Base-by-base conservation (phyloP, 2,113 vertebrate genomes). In the Melanerpes formicivorus region DNA sequence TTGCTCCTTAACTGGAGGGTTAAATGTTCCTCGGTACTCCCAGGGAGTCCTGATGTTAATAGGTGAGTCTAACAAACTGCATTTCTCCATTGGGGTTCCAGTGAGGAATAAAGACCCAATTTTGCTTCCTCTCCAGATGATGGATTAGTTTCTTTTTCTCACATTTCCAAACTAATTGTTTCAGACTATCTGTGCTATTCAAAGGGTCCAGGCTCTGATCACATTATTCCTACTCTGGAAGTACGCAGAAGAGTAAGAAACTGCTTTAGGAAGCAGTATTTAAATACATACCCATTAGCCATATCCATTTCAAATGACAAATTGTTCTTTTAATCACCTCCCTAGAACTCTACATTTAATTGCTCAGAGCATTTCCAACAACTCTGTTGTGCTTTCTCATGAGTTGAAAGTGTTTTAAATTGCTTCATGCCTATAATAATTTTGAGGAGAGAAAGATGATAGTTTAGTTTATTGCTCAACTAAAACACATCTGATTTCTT, bases 261-360 rank as follows among this genome's bases (percentile, higher is more conserved):
- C 42, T 94, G 93, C 95, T 89, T 86, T 79, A 78, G 88, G 86
- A 96, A 94, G 94, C 94, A 94, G 58, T 90, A 95, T 96, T 95
- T 93, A 96, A 97, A 91, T 91, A 91, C 48, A 77, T 78, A 71
- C 46, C 79, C 95, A 95, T 95, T 88, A 97, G 91, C 87, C 63
- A 88, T 74, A 96, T 87, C 88, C 71, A 94, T 93, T 95, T 88
- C 93, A 95, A 95, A 88, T 95, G 94, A 96, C 91, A 94, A 97
- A 95, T 67, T 76, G 84, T 80, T 95, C 79, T 95, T 93, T 93
- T 97, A 96, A 96, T 96, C 95, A 92, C 77, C 82, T 94, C 96
- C 81, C 86, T 6, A 81, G 84, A 96, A 97, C 80, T 96, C 87
- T 77, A 58, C 48, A 82, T 90, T 69, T 93, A 97, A 97, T 95